phyloP scores from a whole-genome alignment of 2,113 vertebrate genomes.

The Egretta garzetta region DNA sequence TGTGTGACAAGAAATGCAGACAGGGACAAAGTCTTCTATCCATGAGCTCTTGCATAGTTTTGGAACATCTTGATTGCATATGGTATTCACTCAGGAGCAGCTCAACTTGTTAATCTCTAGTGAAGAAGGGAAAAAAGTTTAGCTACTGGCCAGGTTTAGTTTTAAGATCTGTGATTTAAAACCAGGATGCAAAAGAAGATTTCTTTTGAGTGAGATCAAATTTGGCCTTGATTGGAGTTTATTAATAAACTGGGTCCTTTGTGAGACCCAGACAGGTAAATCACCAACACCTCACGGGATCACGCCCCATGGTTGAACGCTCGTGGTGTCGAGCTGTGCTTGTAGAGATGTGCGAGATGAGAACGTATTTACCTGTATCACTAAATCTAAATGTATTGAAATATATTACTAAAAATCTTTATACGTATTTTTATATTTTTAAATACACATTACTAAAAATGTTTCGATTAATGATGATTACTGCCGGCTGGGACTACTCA shows the following conservation, averaged over 20 bases:
- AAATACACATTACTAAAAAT: neutral
- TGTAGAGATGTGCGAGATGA: neutral
- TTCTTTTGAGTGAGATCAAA: neutral
- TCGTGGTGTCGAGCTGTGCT: neutral
- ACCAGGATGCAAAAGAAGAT: neutral
- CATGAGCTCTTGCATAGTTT: neutral
- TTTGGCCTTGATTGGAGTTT: neutral
- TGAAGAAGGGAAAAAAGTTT: neutral
- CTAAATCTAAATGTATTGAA: neutral
- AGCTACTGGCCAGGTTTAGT: neutral
- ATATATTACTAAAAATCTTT: neutral
- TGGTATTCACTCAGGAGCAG: neutral
- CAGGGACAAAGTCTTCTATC: neutral
- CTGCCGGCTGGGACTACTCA: neutral
- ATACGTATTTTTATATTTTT: too few species aligned
- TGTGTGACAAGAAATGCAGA: neutral
- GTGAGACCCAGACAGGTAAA: neutral
- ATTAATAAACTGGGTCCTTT: neutral
- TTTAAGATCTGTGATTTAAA: neutral
- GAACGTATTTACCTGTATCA: neutral
- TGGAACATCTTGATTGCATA: neutral
- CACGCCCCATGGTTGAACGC: rapidly evolving
- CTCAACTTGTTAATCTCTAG: neutral
- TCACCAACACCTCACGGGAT: neutral
- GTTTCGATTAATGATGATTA: neutral